Percentiles rank a stretch among this genome's conserved stretches.
These are phyloP conservation scores for Nezara viridula DNA, from an alignment of 2,888 invertebrate species.

Conservation along the genomic window DNA sequence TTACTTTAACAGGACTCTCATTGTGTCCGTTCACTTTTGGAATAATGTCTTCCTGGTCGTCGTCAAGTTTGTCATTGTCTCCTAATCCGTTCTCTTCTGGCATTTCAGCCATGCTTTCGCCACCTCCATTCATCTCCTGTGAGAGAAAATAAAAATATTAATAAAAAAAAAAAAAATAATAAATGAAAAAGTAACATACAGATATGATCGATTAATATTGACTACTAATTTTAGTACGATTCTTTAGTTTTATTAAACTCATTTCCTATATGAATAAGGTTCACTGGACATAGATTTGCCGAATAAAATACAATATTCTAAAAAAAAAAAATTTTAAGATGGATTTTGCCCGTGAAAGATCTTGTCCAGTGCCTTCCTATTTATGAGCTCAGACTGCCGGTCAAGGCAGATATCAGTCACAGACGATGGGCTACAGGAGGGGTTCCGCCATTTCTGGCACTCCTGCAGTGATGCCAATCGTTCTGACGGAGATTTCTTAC, in stretches of 20 bases:
- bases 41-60: conserved; percentile 61
- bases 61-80: conserved; percentile 61
- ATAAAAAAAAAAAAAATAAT: neutral
- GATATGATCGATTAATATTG: neutral
- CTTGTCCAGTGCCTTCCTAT: neutral
- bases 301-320: too few relatives aligned
- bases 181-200: neutral
- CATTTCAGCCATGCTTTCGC: conserved; percentile 66
- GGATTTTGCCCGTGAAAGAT: neutral
- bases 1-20: conserved; percentile 53
- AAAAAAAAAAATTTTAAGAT: neutral
- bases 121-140: conserved; percentile 65
- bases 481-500: neutral
- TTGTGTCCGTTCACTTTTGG: conserved; percentile 64
- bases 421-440: neutral
- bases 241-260: neutral
- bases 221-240: neutral
- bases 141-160: conserved; percentile 37
- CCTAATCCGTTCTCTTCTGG: conserved; percentile 64
- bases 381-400: neutral
- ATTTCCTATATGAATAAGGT: too few relatives aligned
- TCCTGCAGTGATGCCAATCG: neutral
- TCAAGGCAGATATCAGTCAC: neutral
- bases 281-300: neutral
- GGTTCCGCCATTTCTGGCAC: conserved; percentile 21